Evolutionary conservation across 2,113 vertebrate genomes (phyloP).

Genomic region (Falco punctatus): DNA sequence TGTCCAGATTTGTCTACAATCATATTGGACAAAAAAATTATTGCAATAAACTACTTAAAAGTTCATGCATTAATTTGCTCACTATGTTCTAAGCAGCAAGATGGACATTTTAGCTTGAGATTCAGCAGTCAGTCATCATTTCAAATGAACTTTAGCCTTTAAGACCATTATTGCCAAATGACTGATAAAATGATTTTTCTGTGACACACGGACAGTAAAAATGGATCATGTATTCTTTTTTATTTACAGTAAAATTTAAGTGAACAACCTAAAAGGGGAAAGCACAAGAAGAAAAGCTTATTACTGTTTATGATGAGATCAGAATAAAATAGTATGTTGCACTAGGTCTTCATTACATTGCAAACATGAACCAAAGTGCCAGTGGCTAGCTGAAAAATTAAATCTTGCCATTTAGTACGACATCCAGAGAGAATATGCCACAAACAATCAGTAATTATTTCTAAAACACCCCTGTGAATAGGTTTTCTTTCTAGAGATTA

Average conservation of each 20-base stretch:
- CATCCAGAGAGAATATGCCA: not conserved
- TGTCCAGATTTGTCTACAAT: not conserved
- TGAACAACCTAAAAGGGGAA: not conserved
- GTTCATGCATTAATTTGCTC: not conserved
- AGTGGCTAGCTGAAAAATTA: not conserved
- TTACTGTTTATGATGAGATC: not conserved
- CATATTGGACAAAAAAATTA: not conserved
- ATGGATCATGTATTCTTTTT: not conserved
- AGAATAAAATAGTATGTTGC: fast-evolving
- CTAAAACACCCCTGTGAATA: not conserved
- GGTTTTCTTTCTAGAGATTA: not conserved
- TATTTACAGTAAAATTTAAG: not conserved
- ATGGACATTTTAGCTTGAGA: not conserved
- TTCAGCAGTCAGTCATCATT: not conserved
- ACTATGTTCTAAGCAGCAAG: not conserved
- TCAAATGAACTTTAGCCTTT: not conserved
- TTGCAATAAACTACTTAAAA: not conserved
- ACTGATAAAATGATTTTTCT: not conserved
- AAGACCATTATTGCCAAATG: not conserved
- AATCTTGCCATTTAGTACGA: not conserved
- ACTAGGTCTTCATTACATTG: not conserved
- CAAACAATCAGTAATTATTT: not conserved
- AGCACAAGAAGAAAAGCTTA: not conserved
- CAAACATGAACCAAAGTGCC: not conserved
- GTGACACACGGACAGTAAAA: not conserved